Percentiles rank a stretch among this genome's conserved stretches.
Evolutionary conservation across 2,113 vertebrate species (phyloP).

Genomic region (Romanogobio albipinnatus): DNA sequence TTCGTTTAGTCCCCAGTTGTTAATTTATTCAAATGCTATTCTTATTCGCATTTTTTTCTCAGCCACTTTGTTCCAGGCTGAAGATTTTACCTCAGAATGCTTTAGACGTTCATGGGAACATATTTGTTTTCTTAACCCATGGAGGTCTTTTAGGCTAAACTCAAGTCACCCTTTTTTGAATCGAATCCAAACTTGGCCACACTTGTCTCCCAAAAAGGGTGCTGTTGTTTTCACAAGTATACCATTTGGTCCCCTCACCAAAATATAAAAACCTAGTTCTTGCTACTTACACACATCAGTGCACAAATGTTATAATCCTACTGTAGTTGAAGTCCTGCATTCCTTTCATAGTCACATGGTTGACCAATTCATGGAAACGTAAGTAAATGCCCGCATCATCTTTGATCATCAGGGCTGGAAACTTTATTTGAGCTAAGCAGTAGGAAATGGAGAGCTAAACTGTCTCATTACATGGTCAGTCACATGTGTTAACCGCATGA

Average conservation of each 20-base stretch:
- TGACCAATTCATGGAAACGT: slow-evolving; percentile 14
- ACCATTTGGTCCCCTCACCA: neutral
- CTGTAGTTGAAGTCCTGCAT: neutral
- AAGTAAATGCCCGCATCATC: slow-evolving; percentile 9
- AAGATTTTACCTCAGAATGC: neutral
- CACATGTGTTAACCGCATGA: slow-evolving; percentile 1
- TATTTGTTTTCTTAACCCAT: neutral
- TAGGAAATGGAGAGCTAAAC: neutral
- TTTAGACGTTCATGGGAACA: neutral
- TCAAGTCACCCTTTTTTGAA: neutral
- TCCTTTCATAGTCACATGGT: slow-evolving; percentile 34
- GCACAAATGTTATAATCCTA: neutral
- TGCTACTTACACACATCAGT: neutral
- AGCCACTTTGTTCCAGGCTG: neutral
- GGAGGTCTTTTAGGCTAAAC: neutral
- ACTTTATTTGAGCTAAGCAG: neutral
- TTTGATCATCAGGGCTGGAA: neutral
- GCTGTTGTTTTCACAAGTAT: neutral
- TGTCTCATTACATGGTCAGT: neutral
- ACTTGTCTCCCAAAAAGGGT: neutral
- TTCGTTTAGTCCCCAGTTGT: neutral
- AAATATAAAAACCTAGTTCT: neutral
- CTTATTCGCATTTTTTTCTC: neutral
- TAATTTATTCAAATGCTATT: neutral
- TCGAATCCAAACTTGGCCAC: neutral